A percentile compares a stretch with the other conserved stretches of the same genome.
phyloP scores from a whole-genome alignment of 2,797 vertebrate genomes.

The Rhinatrema bivittatum region DNA sequence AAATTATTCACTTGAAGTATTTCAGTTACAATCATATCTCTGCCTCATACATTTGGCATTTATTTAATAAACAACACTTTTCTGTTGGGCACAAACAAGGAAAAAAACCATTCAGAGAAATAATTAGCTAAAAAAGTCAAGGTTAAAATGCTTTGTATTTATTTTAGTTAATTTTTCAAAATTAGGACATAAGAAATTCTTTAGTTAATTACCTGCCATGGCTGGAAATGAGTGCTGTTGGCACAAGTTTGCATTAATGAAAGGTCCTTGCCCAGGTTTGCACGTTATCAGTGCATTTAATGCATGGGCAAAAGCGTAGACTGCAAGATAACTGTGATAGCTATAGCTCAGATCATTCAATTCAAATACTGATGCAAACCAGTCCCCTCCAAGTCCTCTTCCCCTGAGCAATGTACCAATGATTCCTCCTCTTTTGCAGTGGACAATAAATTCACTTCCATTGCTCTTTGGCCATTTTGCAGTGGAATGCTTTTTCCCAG shows the following conservation, averaged over 20 bases:
- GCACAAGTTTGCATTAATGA: background rate
- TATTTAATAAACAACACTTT: no score
- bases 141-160: no score
- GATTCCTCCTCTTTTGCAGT: no score
- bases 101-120: no score
- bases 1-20: no score
- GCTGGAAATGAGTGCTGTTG: background rate
- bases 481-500: slow-evolving; percentile 1
- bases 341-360: slow-evolving; percentile 3
- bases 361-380: background rate
- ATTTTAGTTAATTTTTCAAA: no score
- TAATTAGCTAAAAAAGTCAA: no score
- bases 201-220: slow-evolving; percentile 11
- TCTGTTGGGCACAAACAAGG: no score
- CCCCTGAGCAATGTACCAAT: background rate
- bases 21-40: no score
- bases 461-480: background rate
- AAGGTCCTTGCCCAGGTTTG: background rate
- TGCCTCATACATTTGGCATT: no score
- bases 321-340: slow-evolving; percentile 8
- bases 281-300: slow-evolving; percentile 2
- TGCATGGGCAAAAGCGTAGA: slow-evolving; percentile 6
- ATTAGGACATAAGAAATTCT: no score
- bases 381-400: background rate
- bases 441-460: background rate